Evolutionary conservation across 2,797 vertebrate species (phyloP).

Genomic region (Enteromius thamalakanensis): DNA sequence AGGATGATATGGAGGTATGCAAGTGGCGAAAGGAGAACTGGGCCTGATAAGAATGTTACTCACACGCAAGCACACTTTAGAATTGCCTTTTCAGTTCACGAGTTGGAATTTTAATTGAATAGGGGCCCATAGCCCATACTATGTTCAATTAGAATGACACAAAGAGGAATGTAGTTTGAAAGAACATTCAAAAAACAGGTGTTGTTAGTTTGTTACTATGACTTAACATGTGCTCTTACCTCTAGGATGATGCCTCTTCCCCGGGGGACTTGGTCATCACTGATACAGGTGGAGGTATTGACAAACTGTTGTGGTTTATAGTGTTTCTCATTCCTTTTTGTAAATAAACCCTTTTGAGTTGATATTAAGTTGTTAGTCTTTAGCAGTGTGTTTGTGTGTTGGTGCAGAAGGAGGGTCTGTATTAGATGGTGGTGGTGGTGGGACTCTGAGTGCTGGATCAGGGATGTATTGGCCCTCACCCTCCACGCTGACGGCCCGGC

Average conservation of each 20-base stretch:
- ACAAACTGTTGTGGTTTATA: background rate
- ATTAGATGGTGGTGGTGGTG: conserved; percentile 78
- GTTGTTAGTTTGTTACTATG: background rate
- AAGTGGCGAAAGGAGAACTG: background rate
- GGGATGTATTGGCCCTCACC: conserved; percentile 93
- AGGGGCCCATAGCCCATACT: background rate
- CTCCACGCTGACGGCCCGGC: conserved; percentile 91
- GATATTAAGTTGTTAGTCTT: background rate
- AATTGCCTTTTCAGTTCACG: background rate
- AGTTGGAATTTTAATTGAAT: background rate
- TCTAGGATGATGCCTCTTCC: conserved; percentile 94
- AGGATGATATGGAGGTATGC: conserved; percentile 95
- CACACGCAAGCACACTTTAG: background rate
- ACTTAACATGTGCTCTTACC: conserved; percentile 31
- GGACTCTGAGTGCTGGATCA: conserved; percentile 55
- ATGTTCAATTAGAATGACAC: background rate
- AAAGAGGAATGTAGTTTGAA: background rate
- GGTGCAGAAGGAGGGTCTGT: conserved; percentile 82
- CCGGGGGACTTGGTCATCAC: conserved; percentile 94
- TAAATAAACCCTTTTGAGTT: background rate
- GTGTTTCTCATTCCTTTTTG: conserved; percentile 16
- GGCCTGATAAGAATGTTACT: conserved; percentile 26
- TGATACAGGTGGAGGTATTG: conserved; percentile 85
- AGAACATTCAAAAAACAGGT: background rate
- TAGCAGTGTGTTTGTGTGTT: conserved; percentile 35